Conservation (phyloP, 2,797 vertebrate species). For the Sarcoramphus papa region DNA sequence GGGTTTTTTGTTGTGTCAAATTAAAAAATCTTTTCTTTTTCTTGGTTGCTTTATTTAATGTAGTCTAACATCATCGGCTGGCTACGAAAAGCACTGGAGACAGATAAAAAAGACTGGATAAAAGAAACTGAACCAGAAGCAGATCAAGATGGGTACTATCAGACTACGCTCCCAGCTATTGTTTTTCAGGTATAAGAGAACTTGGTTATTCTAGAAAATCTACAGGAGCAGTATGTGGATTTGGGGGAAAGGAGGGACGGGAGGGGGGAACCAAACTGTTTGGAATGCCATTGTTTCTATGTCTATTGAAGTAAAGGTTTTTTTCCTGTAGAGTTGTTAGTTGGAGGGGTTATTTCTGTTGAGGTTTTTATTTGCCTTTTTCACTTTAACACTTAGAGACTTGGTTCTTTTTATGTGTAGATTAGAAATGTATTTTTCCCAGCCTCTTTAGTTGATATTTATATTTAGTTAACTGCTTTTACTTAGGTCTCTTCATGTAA, state of each 20-base stretch:
- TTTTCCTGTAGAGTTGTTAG: background rate
- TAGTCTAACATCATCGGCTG: constrained; percentile 97
- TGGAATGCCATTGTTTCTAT: background rate
- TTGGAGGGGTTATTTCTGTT: background rate
- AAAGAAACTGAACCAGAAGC: constrained; percentile 94
- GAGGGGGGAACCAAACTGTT: background rate
- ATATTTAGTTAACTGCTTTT: background rate
- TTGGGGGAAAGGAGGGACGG: background rate
- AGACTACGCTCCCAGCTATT: constrained; percentile 95
- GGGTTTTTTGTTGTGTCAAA: background rate
- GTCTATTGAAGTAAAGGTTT: background rate
- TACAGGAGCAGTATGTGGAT: background rate
- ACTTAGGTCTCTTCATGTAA: background rate
- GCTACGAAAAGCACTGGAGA: constrained; percentile 95
- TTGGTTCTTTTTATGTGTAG: background rate
- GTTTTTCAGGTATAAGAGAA: constrained; percentile 88
- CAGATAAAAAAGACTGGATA: constrained; percentile 96
- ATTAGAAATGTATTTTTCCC: background rate
- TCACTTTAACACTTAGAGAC: background rate
- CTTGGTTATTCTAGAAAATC: background rate
- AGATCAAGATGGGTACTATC: constrained; percentile 95
- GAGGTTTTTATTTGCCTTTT: background rate
- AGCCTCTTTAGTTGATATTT: background rate
- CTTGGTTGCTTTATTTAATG: background rate
- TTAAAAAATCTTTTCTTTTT: background rate